Evolutionary conservation across 2,888 invertebrate genomes (phyloP).

Genomic region (Lycocerus yunnanus): DNA sequence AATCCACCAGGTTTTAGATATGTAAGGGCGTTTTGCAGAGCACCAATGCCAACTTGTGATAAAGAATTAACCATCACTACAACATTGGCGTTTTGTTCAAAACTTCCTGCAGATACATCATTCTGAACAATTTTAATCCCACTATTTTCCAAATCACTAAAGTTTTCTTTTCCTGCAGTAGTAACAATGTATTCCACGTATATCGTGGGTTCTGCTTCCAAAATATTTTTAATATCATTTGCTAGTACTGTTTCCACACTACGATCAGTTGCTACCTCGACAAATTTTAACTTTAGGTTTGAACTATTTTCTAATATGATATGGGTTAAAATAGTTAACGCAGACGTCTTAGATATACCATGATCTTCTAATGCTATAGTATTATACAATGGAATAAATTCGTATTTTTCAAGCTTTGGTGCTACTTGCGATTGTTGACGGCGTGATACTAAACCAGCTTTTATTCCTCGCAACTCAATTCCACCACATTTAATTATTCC

Average conservation of each 20-base stretch:
- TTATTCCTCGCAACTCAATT: slow-evolving; percentile 85
- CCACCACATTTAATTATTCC: slow-evolving; percentile 81
- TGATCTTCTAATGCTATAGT: slow-evolving; percentile 60
- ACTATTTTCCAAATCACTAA: slow-evolving; percentile 61
- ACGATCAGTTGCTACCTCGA: slow-evolving; percentile 69
- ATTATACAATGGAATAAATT: slow-evolving; percentile 78
- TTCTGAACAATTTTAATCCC: slow-evolving; percentile 69
- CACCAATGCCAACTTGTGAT: slow-evolving; percentile 58
- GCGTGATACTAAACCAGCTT: slow-evolving; percentile 88
- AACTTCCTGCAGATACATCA: slow-evolving; percentile 63
- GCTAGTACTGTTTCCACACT: slow-evolving; percentile 70
- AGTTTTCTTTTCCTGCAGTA: slow-evolving; percentile 58
- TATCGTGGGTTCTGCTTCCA: slow-evolving; percentile 76
- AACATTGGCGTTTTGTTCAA: slow-evolving; percentile 72
- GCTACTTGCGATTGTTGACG: slow-evolving; percentile 75
- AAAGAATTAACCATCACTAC: slow-evolving; percentile 70
- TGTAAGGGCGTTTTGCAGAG: slow-evolving; percentile 63
- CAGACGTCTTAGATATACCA: slow-evolving; percentile 66
- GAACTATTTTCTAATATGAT: slow-evolving; percentile 78
- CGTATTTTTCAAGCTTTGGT: slow-evolving; percentile 83
- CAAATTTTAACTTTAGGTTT: slow-evolving; percentile 70
- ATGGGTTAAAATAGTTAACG: slow-evolving; percentile 72
- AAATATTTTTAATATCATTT: slow-evolving; percentile 63
- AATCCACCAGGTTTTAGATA: slow-evolving; percentile 73
- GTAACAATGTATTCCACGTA: slow-evolving; percentile 65